Conservation (phyloP, 37 sponge, comb jelly and placozoan species). For the Oopsacas minuta region DNA sequence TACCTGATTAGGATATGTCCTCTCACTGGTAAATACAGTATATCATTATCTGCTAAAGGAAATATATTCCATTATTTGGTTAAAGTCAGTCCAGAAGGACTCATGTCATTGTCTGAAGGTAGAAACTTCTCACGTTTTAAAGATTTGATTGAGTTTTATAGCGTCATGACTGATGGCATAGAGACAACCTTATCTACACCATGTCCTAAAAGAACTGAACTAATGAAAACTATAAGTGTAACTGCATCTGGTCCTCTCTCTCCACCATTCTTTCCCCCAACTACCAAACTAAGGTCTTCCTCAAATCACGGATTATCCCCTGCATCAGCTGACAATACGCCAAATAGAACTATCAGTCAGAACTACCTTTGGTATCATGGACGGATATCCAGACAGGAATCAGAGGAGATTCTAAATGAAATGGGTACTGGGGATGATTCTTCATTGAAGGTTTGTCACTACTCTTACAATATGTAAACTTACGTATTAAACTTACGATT, state of each 20-base stretch:
- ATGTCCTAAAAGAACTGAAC: not conserved
- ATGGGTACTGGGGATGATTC: constrained; percentile 13
- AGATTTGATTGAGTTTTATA: constrained; percentile 2
- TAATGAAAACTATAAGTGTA: not conserved
- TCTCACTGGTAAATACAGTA: not conserved
- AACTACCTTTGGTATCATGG: constrained; percentile 74
- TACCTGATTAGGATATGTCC: not conserved
- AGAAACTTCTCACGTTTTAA: not conserved
- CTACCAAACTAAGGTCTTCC: not conserved
- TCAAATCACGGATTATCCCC: not conserved
- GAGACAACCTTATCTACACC: not conserved
- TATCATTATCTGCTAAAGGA: not conserved
- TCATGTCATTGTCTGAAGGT: not conserved
- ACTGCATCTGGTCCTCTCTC: not conserved
- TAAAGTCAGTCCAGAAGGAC: not conserved
- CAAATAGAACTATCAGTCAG: not conserved
- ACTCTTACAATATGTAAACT: no score
- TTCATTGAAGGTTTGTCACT: not conserved
- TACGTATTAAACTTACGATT: no score
- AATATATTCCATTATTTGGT: not conserved
- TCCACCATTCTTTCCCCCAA: not conserved
- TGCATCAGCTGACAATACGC: not conserved
- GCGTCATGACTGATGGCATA: not conserved
- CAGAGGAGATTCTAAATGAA: constrained; percentile 50
- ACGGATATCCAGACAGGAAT: constrained; percentile 51